A percentile compares a stretch with the other conserved stretches of the same genome.
Evolutionary conservation across 2,888 invertebrate genomes (phyloP).

Genomic region (Brachylomia viminalis): DNA sequence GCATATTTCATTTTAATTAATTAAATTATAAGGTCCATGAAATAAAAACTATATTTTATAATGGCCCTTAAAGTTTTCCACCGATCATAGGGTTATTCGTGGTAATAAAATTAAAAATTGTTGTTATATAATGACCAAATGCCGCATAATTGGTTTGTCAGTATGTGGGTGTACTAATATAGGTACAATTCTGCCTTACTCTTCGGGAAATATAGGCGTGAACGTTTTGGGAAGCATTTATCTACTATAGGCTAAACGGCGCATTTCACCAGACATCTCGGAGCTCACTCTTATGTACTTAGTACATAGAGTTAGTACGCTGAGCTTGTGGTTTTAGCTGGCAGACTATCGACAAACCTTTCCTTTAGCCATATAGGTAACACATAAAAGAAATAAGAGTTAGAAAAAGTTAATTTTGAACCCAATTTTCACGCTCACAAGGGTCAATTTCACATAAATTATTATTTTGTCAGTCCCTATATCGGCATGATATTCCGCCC

Average conservation of each 20-base stretch:
- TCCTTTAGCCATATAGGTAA: not conserved
- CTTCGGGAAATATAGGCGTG: not conserved
- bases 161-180: not conserved
- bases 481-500: not conserved
- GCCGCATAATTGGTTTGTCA: not conserved
- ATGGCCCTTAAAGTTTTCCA: conserved; percentile 1
- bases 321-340: not conserved
- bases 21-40: conserved; percentile 47
- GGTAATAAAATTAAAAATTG: not conserved
- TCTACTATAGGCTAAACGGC: not conserved
- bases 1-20: conserved; percentile 35
- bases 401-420: not conserved
- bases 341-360: not conserved
- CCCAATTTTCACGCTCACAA: not conserved
- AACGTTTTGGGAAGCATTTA: not conserved
- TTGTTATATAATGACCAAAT: not conserved
- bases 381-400: not conserved
- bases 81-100: not conserved
- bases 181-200: not conserved
- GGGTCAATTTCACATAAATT: not conserved
- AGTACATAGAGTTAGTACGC: not conserved
- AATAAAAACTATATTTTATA: conserved; percentile 27
- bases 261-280: conserved; percentile 11
- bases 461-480: not conserved
- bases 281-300: not conserved